Percentiles rank a stretch among this genome's conserved stretches.
Conservation (phyloP, 2,797 vertebrate genomes). For the Sphenodon punctatus region DNA sequence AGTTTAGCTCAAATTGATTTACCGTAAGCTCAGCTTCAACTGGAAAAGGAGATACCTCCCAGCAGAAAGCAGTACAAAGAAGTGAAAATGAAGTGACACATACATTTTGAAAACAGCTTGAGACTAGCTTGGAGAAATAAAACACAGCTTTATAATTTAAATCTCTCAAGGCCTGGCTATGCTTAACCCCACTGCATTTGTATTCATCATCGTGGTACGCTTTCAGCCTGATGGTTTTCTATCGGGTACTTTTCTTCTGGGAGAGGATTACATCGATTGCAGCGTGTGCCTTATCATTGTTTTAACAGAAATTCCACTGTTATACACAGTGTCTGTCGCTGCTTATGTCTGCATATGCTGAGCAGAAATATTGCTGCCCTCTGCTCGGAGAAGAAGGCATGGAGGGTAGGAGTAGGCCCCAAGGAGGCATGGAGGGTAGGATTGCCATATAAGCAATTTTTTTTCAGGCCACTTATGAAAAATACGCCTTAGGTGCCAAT, state of each 20-base stretch:
- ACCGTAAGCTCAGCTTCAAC: constrained; percentile 4
- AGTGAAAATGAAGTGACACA: constrained; percentile 29
- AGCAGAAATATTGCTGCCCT: background rate
- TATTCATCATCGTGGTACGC: background rate
- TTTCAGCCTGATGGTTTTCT: background rate
- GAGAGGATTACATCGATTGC: background rate
- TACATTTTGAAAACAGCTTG: constrained; percentile 29
- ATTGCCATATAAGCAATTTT: no score
- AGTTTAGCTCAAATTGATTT: constrained; percentile 5
- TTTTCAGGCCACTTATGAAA: no score
- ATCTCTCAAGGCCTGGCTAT: constrained; percentile 22
- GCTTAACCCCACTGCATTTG: background rate
- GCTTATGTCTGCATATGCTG: background rate
- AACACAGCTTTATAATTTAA: constrained; percentile 21
- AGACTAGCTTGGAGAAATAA: constrained; percentile 48
- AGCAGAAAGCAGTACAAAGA: constrained; percentile 30
- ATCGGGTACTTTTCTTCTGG: background rate
- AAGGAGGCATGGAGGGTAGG: no score
- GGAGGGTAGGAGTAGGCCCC: no score
- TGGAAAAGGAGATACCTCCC: background rate
- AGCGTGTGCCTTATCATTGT: background rate
- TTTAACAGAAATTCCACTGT: background rate
- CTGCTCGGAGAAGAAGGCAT: no score
- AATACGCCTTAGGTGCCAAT: no score
- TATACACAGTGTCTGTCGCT: background rate